Base-by-base conservation (phyloP, 2,888 invertebrate genomes). In the Luffia ferchaultella region DNA sequence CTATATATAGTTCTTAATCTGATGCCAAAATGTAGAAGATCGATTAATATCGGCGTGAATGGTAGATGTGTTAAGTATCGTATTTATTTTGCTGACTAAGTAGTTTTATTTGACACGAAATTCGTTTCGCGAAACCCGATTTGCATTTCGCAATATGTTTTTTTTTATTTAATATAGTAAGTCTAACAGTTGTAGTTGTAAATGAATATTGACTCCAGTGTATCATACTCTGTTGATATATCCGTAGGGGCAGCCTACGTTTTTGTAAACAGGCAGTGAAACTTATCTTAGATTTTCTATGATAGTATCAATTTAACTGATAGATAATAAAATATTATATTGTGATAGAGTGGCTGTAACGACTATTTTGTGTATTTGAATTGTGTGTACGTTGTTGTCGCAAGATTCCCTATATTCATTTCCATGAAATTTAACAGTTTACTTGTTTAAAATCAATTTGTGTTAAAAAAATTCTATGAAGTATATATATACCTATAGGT, bases 291-390 rank as follows among this genome's bases (percentile, higher is more conserved):
- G 83, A 82, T 82, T 83, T 83, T 83, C 76, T 83, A 83, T 78
- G 63, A 68, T 80, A 80, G 74, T 12, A 30, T 30, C 12, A 3
- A 30, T 30, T 74, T 67, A 69, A 73, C 64, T 77, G 73, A 73
- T 72, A 70, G 19, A 18, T 49, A 45, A 20, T 19, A 43, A 49
- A 46, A 68, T 58, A 76, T 70, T 56, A 74, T 68, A 73, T 76
- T 80, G 82, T 83, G 83, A 82, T 82, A 83, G 80, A 74, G 80
- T 76, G 83, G 80, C 80, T 83, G 83, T 80, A 79, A 76, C 70
- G 70, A 64, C 65, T 9, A 16, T 40, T 9, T 40, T 40, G n/a
- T n/a, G n/a, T n/a, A n/a, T 30, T 7, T 30, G 30, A 12, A 30
- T 66, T 70, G 62, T 65, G 62, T 69, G 68, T 70, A 64, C 64